These are phyloP conservation scores for Eriosoma lanigerum DNA, from an alignment of 1,140 invertebrate genomes.

Conservation along the genomic window DNA sequence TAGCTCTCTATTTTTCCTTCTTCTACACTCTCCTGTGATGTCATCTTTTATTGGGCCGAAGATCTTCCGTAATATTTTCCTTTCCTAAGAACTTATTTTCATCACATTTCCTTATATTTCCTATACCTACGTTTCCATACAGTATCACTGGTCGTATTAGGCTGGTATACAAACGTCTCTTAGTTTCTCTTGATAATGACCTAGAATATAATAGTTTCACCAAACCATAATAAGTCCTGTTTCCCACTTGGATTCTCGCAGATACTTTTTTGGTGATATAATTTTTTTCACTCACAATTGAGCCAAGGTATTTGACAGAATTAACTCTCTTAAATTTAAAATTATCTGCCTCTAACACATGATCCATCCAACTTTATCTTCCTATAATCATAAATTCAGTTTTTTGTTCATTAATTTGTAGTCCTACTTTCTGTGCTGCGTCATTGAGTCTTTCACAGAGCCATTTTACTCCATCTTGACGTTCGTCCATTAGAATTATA, in stretches of 20 bases:
- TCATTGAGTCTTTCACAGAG: conserved; percentile 52
- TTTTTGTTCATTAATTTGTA: conserved; percentile 51
- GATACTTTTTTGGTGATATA: conserved; percentile 27
- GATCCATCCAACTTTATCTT: not conserved
- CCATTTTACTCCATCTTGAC: conserved; percentile 51
- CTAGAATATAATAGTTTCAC: no score
- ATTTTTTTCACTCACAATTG: conserved; percentile 28
- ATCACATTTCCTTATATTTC: no score
- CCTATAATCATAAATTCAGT: conserved; percentile 39
- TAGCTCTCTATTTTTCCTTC: no score
- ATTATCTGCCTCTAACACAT: not conserved
- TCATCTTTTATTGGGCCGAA: no score
- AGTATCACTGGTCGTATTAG: no score
- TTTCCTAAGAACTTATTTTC: no score
- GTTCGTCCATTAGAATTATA: conserved; percentile 52
- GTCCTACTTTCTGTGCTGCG: conserved; percentile 51
- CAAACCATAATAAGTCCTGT: no score
- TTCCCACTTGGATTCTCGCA: conserved; percentile 32
- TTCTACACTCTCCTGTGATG: no score
- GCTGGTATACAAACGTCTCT: no score
- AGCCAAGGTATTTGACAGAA: conserved; percentile 16
- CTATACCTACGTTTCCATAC: no score
- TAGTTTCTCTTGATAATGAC: no score
- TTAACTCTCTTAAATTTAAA: conserved; percentile 21
- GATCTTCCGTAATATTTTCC: no score